These are phyloP conservation scores for Blastobasis lacticolella DNA, from an alignment of 2,888 invertebrate species.

Conservation along the genomic window DNA sequence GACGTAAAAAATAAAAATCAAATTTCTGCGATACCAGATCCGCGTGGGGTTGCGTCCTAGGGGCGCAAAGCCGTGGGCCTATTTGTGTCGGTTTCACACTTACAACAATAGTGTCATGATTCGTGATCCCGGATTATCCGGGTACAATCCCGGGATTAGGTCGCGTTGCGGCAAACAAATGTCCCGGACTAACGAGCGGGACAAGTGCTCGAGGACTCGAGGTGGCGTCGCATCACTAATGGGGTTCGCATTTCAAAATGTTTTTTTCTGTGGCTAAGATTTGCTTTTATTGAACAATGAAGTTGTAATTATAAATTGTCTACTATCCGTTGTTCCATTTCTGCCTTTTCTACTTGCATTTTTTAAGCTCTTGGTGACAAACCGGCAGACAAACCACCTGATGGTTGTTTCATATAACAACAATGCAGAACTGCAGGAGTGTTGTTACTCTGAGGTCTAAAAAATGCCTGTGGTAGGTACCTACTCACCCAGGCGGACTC, in stretches of 20 bases:
- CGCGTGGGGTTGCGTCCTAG: conserved; percentile 14
- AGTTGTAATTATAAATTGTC: neutral
- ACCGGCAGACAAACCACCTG: too few relatives aligned
- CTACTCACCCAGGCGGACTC: too few relatives aligned
- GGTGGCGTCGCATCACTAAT: conserved; percentile 40
- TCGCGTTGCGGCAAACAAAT: conserved; percentile 70
- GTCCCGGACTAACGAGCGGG: conserved; percentile 47
- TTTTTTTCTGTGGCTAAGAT: conserved; percentile 19
- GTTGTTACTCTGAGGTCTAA: too few relatives aligned
- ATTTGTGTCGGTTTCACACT: conserved; percentile 75
- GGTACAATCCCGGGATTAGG: conserved; percentile 64
- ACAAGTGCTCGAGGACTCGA: conserved; percentile 37
- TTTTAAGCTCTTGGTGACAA: too few relatives aligned
- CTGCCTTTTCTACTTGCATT: too few relatives aligned
- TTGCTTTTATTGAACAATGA: neutral
- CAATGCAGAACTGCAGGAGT: too few relatives aligned
- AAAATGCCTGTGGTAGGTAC: too few relatives aligned
- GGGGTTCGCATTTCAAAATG: conserved; percentile 51
- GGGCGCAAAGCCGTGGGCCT: conserved; percentile 55
- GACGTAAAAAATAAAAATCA: rapidly evolving
- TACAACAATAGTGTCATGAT: conserved; percentile 75
- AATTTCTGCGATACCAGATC: conserved; percentile 13
- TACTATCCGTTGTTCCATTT: too few relatives aligned
- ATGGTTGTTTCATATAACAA: too few relatives aligned
- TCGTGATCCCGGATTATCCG: conserved; percentile 71